Percentiles rank a stretch among this genome's conserved stretches.
These are phyloP conservation scores for Megaustenia siamemsis DNA, from an alignment of 2,888 invertebrate genomes.

Conservation along the genomic window DNA sequence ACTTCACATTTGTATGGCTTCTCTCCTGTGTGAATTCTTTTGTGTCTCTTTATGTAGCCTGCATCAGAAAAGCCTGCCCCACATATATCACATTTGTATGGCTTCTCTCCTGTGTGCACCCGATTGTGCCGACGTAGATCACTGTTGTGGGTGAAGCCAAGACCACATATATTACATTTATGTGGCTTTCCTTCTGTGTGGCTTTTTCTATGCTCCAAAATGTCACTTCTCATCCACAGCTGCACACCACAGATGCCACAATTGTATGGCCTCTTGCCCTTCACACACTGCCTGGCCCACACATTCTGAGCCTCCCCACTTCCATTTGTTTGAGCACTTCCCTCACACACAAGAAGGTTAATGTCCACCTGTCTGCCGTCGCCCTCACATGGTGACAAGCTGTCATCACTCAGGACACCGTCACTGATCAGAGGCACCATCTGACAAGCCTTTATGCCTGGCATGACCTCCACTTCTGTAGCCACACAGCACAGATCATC, in stretches of 20 bases:
- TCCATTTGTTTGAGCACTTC: not conserved
- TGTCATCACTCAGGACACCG: not conserved
- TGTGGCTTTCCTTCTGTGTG: not conserved
- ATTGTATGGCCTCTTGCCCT: not conserved
- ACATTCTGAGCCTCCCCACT: not conserved
- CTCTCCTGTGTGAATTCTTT: not conserved
- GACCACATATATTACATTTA: not conserved
- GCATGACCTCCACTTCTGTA: not conserved
- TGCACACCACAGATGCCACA: not conserved
- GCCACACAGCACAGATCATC: not conserved
- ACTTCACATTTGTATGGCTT: not conserved
- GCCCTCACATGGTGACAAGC: not conserved
- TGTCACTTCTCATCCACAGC: not conserved
- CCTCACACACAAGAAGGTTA: not conserved
- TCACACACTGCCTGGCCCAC: too few relatives aligned
- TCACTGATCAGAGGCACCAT: not conserved
- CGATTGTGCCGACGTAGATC: not conserved
- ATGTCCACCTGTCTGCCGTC: not conserved
- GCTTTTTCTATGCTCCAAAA: not conserved
- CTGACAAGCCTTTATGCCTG: not conserved
- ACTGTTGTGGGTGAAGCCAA: not conserved
- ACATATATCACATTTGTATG: conserved; percentile 16
- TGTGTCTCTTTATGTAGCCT: not conserved
- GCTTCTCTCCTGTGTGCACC: conserved; percentile 11
- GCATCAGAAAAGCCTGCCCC: not conserved